These are phyloP conservation scores for Notodonta ziczac DNA, from an alignment of 2,888 invertebrate genomes.

Conservation along the genomic window DNA sequence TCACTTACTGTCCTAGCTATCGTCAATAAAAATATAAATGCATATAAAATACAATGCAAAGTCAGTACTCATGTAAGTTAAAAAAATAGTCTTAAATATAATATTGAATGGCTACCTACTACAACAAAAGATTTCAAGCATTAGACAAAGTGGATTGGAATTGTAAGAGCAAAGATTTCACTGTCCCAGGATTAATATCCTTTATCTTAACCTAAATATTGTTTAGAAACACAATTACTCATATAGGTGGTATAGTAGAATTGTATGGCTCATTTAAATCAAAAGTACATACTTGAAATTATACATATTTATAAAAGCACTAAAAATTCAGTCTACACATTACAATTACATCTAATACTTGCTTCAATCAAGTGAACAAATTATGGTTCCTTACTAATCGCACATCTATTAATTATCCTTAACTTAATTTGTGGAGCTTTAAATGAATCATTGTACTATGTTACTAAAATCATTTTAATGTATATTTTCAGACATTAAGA, in stretches of 20 bases:
- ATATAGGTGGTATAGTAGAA: constrained; percentile 8
- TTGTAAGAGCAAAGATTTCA: not conserved
- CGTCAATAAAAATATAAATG: constrained; percentile 30
- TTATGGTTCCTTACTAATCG: constrained; percentile 22
- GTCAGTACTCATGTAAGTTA: constrained; percentile 1
- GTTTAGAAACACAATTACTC: not conserved
- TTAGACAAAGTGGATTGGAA: no score
- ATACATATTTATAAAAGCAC: constrained; percentile 13
- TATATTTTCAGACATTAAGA: not conserved
- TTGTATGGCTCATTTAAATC: constrained; percentile 9
- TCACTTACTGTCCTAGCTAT: constrained; percentile 10
- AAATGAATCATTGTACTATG: not conserved
- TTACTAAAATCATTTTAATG: not conserved
- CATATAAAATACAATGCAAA: constrained; percentile 22
- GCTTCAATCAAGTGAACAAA: constrained; percentile 28
- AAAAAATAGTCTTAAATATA: constrained; percentile 8
- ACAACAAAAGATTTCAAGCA: no score
- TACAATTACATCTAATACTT: constrained; percentile 27
- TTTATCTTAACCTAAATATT: not conserved
- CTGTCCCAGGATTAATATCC: not conserved
- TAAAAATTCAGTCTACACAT: constrained; percentile 41
- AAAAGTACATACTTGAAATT: constrained; percentile 9
- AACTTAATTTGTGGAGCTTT: constrained; percentile 8
- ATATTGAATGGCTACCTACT: no score
- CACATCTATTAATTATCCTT: constrained; percentile 3